Base-by-base conservation (phyloP, 2,888 invertebrate species). In the Agonum fuliginosum region DNA sequence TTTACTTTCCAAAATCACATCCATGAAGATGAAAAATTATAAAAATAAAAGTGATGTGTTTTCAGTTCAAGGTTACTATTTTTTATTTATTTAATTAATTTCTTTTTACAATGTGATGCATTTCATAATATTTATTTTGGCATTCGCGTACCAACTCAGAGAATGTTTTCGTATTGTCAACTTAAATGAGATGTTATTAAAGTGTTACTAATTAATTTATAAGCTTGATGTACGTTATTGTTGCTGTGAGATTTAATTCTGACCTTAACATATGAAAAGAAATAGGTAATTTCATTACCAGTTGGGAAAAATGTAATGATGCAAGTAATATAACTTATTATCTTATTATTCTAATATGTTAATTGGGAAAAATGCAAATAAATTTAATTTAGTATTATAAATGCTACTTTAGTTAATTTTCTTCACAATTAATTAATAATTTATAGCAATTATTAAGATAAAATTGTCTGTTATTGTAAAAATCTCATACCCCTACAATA, bases 1-100 rank as follows among this genome's bases (percentile, higher is more conserved):
- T 62, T 62, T 73, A 62, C 78, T 78, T 78, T 78, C 75, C 51
- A 78, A 78, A 75, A 70, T 75, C 75, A 72, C 43, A 17, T 22
- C 74, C 75, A 74, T 78, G 75, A 78, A 78, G 78, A 78, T 75
- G 75, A 46, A 71, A 76, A n/a, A n/a, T 54, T 54, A 72, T 58
- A 43, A 51, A 58, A 34, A 30, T 12, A 20, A 34, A 1, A 48
- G 34, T 20, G 24, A 73, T 37, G 37, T 58, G 22, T 58, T 73
- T 73, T 34, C 19, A 73, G 58, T 73, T 58, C 73, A 73, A 73
- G 73, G 73, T 73, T 73, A 54, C 27, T 30, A 6, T 58, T 27
- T 30, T 65, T 65, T 65, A 48, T 48, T 8, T 48, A 4, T 12
- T 65, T 65, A 65, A 65, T 65, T 30, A 30, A 34, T 17, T 65